These are phyloP conservation scores for Lepidochrysops patricia DNA, from an alignment of 2,888 invertebrate genomes.

Conservation along the genomic window DNA sequence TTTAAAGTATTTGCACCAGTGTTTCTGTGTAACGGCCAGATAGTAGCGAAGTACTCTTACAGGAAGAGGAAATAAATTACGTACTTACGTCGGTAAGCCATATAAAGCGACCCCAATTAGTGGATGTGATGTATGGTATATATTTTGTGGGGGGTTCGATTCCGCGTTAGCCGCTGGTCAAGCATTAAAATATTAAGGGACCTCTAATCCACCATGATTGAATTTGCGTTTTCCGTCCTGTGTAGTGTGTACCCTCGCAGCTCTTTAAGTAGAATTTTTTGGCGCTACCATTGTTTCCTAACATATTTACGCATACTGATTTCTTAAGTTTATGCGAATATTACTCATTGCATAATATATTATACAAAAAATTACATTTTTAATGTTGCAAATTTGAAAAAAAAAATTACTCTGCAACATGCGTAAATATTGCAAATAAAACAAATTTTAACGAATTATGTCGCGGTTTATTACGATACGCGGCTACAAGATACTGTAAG, in stretches of 20 bases:
- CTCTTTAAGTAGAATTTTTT: conserved; percentile 40
- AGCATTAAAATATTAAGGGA: conserved; percentile 72
- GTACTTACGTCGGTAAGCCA: conserved; percentile 71
- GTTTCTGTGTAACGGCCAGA: conserved; percentile 11
- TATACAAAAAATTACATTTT: not conserved
- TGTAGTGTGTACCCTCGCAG: conserved; percentile 43
- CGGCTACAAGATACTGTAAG: too few species aligned
- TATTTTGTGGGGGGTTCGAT: conserved; percentile 61
- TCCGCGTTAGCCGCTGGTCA: conserved; percentile 65
- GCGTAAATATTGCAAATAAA: too few species aligned
- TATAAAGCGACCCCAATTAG: conserved; percentile 74
- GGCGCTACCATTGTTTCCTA: not conserved
- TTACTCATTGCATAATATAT: not conserved
- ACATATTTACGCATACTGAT: not conserved
- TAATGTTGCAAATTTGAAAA: too few species aligned
- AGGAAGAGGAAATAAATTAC: conserved; percentile 64
- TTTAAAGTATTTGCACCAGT: conserved; percentile 7
- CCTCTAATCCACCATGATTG: conserved; percentile 70
- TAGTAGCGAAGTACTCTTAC: conserved; percentile 33
- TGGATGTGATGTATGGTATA: conserved; percentile 64
- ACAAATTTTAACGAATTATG: too few species aligned
- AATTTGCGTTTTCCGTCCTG: conserved; percentile 61
- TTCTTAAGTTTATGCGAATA: too few species aligned
- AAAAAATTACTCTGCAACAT: too few species aligned
- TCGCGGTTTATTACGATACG: too few species aligned